Evolutionary conservation across 2,888 invertebrate genomes (phyloP).

Genomic region (Eilema sororculum): DNA sequence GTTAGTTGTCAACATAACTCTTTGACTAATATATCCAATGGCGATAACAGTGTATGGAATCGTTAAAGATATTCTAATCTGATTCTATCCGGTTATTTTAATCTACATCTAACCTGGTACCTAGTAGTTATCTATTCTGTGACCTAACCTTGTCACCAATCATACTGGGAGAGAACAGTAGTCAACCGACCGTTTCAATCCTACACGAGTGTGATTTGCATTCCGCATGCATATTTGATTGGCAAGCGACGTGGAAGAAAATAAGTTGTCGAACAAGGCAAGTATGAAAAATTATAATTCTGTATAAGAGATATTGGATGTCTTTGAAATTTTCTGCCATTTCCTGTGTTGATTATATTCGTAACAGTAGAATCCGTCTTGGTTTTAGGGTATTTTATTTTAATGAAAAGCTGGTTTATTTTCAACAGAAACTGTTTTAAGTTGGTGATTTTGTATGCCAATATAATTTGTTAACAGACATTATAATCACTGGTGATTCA

Average conservation of each 20-base stretch:
- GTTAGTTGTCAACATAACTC: no score
- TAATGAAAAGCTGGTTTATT: no score
- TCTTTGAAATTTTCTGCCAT: not conserved
- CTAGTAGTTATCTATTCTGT: no score
- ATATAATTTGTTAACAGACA: no score
- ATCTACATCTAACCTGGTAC: conserved; percentile 1
- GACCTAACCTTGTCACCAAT: not conserved
- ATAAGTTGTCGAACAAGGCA: not conserved
- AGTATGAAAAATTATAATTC: not conserved
- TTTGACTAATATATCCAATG: not conserved
- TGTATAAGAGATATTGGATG: not conserved
- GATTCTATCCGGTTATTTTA: not conserved
- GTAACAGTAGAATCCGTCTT: no score
- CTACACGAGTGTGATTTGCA: conserved; percentile 13
- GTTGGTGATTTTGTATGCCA: not conserved
- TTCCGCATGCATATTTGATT: conserved; percentile 14
- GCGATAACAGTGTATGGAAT: not conserved
- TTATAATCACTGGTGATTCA: not conserved
- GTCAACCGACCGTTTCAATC: conserved; percentile 9
- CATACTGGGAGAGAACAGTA: conserved; percentile 4
- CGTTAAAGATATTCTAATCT: not conserved
- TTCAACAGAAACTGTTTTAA: no score
- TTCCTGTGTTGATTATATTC: no score
- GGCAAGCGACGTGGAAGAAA: not conserved
- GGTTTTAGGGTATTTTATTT: no score